Evolutionary conservation across 2,888 invertebrate genomes (phyloP).

Genomic region (Drosophila atripex): DNA sequence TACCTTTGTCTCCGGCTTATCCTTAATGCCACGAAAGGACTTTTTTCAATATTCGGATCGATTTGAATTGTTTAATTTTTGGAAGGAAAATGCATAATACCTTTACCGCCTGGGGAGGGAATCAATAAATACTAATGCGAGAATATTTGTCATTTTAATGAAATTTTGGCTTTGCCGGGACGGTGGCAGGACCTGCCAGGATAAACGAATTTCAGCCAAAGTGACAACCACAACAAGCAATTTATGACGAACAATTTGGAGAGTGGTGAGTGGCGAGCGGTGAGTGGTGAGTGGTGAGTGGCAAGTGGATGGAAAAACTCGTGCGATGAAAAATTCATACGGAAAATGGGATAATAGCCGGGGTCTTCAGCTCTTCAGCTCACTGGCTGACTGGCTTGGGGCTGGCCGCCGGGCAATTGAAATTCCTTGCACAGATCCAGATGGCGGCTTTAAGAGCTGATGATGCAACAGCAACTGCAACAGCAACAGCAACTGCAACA

Average conservation of each 20-base stretch:
- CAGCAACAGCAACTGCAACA: background rate
- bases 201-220: background rate
- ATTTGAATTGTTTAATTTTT: background rate
- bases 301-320: background rate
- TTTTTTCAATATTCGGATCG: background rate
- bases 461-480: background rate
- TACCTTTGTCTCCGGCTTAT: background rate
- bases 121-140: background rate
- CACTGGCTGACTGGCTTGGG: too few relatives aligned
- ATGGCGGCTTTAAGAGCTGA: constrained; percentile 31
- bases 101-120: background rate
- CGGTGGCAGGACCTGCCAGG: background rate
- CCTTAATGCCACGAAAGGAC: background rate
- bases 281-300: too few relatives aligned
- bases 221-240: constrained; percentile 1
- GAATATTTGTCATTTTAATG: constrained; percentile 4
- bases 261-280: background rate
- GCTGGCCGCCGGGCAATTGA: background rate
- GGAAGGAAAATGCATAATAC: background rate
- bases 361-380: background rate
- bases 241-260: background rate
- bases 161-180: background rate
- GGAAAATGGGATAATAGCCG: background rate
- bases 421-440: background rate
- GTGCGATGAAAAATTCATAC: background rate